Base-by-base conservation (phyloP, 2,888 invertebrate species). In the Drosophila setosimentum region DNA sequence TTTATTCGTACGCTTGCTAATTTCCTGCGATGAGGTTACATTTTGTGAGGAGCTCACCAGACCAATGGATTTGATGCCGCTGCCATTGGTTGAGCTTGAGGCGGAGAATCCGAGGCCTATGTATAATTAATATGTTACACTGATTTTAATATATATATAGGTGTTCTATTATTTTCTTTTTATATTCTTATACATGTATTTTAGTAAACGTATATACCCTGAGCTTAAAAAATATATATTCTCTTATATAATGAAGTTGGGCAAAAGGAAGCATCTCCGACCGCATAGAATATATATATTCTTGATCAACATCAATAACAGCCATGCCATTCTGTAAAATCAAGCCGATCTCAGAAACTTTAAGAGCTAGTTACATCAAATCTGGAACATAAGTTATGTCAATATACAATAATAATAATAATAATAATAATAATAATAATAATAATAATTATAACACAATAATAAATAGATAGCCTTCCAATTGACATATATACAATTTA, bases 1-100 rank as follows among this genome's bases (percentile, higher is more conserved):
- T 94, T 96, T 96, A 93, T 96, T 96, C 81, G 96, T 96, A 94
- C 96, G 94, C 87, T 94, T 93, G 60, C 92, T 89, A 57, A 91
- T 91, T 80, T 92, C 92, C 83, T 92, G 92, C 80, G 91, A 92
- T 65, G 92, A 92, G 79, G 90, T 92, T 78, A 92, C 92, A 91
- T 92, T 92, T 82, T 92, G 92, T 67, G 92, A 90, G 29, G 92
- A 92, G 74, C 92, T 91, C 64, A 92, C 92, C 83, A 92, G 80
- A 68, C 87, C 90, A 73, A 92, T 91, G 80, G 90, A 89, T 76
- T 92, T 92, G 70, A 91, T 81, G 75, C 89, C 87, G 78, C 83
- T 85, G 81, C 85, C 88, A 86, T 86, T 86, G 48, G 87, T 80
- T 51, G 89, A 85, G 63, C 79, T 80, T 45, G 90, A 81, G 60